phyloP scores from a whole-genome alignment of 2,797 vertebrate genomes.

The Trachurus trachurus region DNA sequence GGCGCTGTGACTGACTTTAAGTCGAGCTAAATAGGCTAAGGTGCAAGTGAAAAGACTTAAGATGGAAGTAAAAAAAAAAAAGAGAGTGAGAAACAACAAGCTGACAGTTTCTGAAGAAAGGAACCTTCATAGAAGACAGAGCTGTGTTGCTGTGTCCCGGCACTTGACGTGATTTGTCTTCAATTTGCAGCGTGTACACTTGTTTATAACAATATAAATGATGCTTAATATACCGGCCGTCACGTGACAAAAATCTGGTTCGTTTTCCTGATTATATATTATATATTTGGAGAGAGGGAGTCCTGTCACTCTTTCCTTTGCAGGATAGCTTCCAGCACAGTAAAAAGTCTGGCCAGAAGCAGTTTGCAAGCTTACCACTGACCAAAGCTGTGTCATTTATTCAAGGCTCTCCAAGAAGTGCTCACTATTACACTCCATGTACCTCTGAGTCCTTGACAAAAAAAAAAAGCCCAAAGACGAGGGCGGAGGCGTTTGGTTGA shows the following conservation, averaged over 20 bases:
- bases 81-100: neutral
- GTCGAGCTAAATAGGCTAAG: neutral
- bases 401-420: constrained; percentile 46
- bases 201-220: too few species aligned
- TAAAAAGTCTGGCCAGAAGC: constrained; percentile 51
- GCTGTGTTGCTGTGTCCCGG: neutral
- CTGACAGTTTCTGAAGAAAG: neutral
- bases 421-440: constrained; percentile 38
- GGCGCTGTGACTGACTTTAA: neutral
- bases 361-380: constrained; percentile 37
- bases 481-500: constrained; percentile 34
- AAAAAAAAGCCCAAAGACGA: constrained; percentile 25
- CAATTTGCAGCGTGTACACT: neutral
- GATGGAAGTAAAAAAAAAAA: neutral
- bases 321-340: constrained; percentile 44
- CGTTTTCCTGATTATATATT: constrained; percentile 1
- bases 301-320: constrained; percentile 29
- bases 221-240: neutral
- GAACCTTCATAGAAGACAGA: neutral
- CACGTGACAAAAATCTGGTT: neutral
- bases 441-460: constrained; percentile 54
- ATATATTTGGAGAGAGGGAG: neutral
- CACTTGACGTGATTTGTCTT: neutral
- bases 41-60: neutral
- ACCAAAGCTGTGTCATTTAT: constrained; percentile 52